Base-by-base conservation (phyloP, 53 echinoderm and acorn worm genomes). In the Hippasteria phrygiana region DNA sequence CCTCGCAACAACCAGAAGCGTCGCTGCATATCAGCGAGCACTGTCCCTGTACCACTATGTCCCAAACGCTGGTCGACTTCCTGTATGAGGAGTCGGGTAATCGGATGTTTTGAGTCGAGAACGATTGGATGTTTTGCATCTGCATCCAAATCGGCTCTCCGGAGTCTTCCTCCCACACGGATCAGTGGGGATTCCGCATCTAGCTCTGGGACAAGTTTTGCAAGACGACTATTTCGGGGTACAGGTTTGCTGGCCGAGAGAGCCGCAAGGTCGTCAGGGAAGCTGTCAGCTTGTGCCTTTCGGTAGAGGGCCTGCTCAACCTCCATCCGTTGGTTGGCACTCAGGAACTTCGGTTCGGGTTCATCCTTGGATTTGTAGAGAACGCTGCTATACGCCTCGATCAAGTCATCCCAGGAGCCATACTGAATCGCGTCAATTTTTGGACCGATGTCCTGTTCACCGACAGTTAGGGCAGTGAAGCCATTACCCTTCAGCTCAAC, bases 1-100 rank as follows among this genome's bases (percentile, higher is more conserved):
- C 77, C 77, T n/a, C 77, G 31, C 9, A 77, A 37, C 18, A 77
- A 11, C 77, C 77, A 77, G 18, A 77, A 77, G 32, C 54, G 34
- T 17, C 76, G 76, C 1, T 54, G 51, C 31, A 77, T 12, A 51
- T 77, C 77, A 34, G 54, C 77, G 31, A 77, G 77, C 0, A 77
- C 35, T 34, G 35, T 54, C 14, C 54, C 71, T 38, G 71, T 71
- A 6, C 71, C 71, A 27, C 71, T 38, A 18, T 71, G 71, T 71
- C 71, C 71, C 1, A 71, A 29, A 17, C 71, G 71, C 4, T 12
- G 4, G 71, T 71, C 71, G 2, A 18, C 71, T 4, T 77, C 77
- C 54, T 54, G 1, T 1, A 77, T 54, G 11, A 77, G 54, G 34
- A 77, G 77, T 1, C 4, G 34, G 0, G 77, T 77, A 54, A 77